Base-by-base conservation (phyloP, 2,113 vertebrate genomes). In the Bos taurus region DNA sequence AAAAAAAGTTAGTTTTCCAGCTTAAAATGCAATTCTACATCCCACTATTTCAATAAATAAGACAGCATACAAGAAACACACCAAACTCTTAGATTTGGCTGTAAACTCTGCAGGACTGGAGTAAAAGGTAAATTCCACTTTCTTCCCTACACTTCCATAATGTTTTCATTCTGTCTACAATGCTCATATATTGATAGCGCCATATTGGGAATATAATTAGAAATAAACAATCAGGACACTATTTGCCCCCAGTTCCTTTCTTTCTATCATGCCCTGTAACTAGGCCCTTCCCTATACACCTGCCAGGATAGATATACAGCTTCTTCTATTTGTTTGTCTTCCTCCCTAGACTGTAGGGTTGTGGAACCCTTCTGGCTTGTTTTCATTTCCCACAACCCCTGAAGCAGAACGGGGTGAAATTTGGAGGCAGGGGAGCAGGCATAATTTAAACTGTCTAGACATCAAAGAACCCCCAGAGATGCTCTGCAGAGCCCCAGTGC, bases 381-480 rank as follows among this genome's bases (percentile, higher is more conserved):
- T 97, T 96, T 97, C 64, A 87, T 97, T 96, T 96, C 96, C 92
- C 97, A 96, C 94, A 98, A 80, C 43, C 92, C 95, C 93, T 97
- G 97, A 95, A 97, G 98, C 97, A 97, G 96, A 97, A 96, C 94
- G 71, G 88, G 96, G 88, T 98, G 89, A 97, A 97, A 97, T 97
- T 21, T 97, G 93, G 90, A 98, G 88, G 92, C 92, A 97, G 93
- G 94, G 88, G 98, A 94, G 83, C 78, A 97, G 94, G 97, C 97
- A 97, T 97, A 97, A 98, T 97, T 97, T 96, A 98, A 97, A 97
- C 91, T 97, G 98, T 98, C 97, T 97, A 97, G 98, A 98, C 98
- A 98, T 98, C 98, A 98, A 98, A 98, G 98, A 91, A 98, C 91
- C 97, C 96, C 96, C 93, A 91, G 97, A 97, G 98, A 96, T 78